phyloP scores from a whole-genome alignment of 1,140 invertebrate genomes.

The Papilio aristodemus region DNA sequence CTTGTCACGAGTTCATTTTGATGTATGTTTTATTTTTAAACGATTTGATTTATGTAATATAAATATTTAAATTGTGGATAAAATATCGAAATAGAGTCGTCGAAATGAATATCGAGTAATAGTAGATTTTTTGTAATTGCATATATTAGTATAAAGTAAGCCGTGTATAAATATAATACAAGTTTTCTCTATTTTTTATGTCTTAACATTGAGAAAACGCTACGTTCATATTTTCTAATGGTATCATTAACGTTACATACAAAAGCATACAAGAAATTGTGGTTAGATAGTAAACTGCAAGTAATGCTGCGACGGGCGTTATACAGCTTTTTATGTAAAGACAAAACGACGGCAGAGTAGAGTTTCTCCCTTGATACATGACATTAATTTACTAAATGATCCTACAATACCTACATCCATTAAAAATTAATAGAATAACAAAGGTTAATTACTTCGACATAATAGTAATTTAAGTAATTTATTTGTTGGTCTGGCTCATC shows the following conservation, averaged over 20 bases:
- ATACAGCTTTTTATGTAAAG: background rate
- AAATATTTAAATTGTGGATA: background rate
- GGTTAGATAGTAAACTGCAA: background rate
- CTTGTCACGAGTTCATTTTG: conserved; percentile 1
- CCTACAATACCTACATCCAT: background rate
- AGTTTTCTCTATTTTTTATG: background rate
- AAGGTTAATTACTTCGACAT: background rate
- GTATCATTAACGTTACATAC: background rate
- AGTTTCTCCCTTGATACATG: background rate
- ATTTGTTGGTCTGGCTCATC: too few species aligned
- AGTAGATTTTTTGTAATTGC: background rate
- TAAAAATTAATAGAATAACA: background rate
- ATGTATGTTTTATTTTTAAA: background rate
- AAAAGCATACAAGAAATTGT: conserved; percentile 13
- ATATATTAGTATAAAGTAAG: background rate
- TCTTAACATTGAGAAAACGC: background rate
- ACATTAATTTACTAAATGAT: background rate
- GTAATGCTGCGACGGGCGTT: conserved; percentile 4
- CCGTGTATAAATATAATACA: background rate
- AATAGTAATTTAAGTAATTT: too few species aligned
- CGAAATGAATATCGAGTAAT: background rate
- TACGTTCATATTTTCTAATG: background rate
- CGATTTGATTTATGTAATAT: background rate
- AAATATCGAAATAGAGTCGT: background rate
- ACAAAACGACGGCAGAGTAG: background rate